A percentile compares a stretch with the other conserved stretches of the same genome.
Conservation (phyloP, 2,888 invertebrate genomes). For the Tinea trinotella region DNA sequence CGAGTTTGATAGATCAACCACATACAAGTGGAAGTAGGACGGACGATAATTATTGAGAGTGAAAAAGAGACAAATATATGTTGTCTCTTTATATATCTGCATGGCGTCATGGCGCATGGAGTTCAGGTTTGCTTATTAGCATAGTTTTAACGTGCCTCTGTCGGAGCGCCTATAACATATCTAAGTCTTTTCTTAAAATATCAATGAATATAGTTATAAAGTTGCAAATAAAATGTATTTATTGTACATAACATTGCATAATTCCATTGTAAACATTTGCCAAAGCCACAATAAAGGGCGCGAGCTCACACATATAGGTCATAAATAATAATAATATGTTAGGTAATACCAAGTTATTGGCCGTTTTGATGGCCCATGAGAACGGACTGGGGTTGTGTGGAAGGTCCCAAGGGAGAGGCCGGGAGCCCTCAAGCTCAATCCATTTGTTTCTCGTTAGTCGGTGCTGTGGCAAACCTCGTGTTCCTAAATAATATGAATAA, state of each 20-base stretch:
- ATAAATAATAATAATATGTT: conserved; percentile 12
- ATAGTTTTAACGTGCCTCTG: no score
- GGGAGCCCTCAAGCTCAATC: conserved; percentile 22
- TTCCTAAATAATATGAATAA: conserved; percentile 49
- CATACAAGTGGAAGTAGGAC: no score
- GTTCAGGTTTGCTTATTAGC: no score
- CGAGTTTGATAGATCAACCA: no score
- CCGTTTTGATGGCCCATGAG: conserved; percentile 9
- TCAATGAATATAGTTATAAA: no score
- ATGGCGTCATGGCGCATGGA: no score
- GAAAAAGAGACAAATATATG: no score
- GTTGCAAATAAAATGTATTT: not conserved
- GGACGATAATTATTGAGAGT: no score
- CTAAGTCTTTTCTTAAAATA: no score
- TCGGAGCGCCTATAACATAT: no score
- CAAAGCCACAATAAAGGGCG: not conserved
- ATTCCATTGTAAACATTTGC: not conserved
- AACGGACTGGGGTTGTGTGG: conserved; percentile 4
- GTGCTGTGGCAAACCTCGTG: conserved; percentile 25
- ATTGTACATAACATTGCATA: not conserved
- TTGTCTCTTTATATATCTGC: no score
- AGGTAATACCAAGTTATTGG: conserved; percentile 7
- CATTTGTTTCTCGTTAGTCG: conserved; percentile 44
- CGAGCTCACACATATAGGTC: conserved; percentile 3
- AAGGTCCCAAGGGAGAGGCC: conserved; percentile 11